Evolutionary conservation across 2,797 vertebrate species (phyloP).

Genomic region (Diplodus sargus): DNA sequence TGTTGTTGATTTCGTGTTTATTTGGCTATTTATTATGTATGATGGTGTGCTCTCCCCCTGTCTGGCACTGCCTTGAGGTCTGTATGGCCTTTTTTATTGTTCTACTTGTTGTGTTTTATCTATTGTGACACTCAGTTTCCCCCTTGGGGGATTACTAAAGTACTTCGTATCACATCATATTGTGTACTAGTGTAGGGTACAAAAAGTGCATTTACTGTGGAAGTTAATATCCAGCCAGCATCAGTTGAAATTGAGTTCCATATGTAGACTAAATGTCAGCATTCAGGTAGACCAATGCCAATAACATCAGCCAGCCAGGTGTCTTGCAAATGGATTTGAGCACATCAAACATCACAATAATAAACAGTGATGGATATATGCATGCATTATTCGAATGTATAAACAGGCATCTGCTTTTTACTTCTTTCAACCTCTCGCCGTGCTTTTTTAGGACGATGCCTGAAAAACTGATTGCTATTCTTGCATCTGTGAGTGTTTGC

Average conservation of each 20-base stretch:
- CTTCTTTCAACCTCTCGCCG: neutral
- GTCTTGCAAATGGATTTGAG: neutral
- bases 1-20: no score
- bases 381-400: neutral
- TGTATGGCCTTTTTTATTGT: no score
- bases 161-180: no score
- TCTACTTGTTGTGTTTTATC: no score
- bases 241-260: neutral
- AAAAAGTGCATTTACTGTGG: neutral
- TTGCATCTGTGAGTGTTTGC: neutral
- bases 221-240: neutral
- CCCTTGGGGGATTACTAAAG: no score
- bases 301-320: neutral
- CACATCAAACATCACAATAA: neutral
- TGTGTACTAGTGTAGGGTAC: no score
- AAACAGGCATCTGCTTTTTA: neutral
- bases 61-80: no score
- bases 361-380: no score
- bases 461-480: neutral
- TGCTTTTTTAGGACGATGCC: neutral
- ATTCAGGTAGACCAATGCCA: neutral
- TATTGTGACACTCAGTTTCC: no score
- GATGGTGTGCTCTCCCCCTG: no score
- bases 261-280: neutral
- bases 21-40: no score